phyloP scores from a whole-genome alignment of 2,888 invertebrate species.

The Callyntrura sp. region DNA sequence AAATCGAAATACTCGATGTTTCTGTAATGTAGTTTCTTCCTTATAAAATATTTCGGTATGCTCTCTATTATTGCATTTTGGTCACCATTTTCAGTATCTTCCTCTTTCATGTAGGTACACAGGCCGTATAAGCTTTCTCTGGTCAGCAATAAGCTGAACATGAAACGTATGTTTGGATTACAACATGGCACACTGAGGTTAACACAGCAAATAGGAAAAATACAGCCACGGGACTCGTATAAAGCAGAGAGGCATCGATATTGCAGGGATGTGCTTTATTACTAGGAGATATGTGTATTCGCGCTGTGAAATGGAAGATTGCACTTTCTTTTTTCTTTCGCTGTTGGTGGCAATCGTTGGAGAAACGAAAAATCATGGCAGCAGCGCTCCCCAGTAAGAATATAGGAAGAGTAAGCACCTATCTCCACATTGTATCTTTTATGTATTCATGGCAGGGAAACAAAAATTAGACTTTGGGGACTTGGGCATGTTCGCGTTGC shows the following conservation, averaged over 20 bases:
- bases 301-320: slow-evolving; percentile 15
- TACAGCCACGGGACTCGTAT: too few species aligned
- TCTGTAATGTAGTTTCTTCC: too few species aligned
- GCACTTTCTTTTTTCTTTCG: neutral
- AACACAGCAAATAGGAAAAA: too few species aligned
- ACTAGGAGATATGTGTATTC: neutral
- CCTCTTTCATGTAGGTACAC: neutral
- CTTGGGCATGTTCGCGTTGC: slow-evolving; percentile 74
- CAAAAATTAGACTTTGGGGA: slow-evolving; percentile 83
- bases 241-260: too few species aligned
- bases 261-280: too few species aligned
- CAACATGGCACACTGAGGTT: too few species aligned
- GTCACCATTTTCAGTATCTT: slow-evolving; percentile 7
- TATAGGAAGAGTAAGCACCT: slow-evolving; percentile 28
- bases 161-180: too few species aligned
- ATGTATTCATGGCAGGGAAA: slow-evolving; percentile 80
- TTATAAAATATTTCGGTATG: too few species aligned
- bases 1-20: neutral
- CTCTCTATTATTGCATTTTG: neutral
- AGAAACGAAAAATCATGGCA: slow-evolving; percentile 6
- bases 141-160: too few species aligned
- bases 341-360: neutral
- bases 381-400: neutral
- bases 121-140: too few species aligned
- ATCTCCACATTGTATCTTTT: slow-evolving; percentile 77